These are phyloP conservation scores for Eueides isabella DNA, from an alignment of 1,140 invertebrate species.

Conservation along the genomic window DNA sequence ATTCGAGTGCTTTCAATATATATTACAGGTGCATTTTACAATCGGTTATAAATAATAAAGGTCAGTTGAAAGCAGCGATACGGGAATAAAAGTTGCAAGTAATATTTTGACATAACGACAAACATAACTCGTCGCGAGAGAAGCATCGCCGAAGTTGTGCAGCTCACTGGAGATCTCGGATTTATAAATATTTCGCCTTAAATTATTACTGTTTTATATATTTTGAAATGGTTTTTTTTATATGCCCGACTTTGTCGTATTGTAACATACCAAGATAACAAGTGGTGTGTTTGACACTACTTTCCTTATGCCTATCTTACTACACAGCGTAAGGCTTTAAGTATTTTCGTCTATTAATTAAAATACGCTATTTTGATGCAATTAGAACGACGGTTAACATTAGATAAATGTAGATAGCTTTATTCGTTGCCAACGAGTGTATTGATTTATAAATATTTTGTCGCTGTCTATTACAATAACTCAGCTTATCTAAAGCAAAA, in stretches of 20 bases:
- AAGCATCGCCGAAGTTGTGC: slow-evolving; percentile 10
- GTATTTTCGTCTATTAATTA: too few species aligned
- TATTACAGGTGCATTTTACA: slow-evolving; percentile 4
- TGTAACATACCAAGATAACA: not conserved
- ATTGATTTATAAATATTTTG: too few species aligned
- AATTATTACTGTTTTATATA: slow-evolving; percentile 9
- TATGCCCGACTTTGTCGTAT: not conserved
- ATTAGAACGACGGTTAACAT: too few species aligned
- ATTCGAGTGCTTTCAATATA: not conserved
- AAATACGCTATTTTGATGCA: too few species aligned
- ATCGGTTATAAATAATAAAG: slow-evolving; percentile 14
- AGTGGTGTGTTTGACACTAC: too few species aligned
- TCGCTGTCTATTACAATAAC: too few species aligned
- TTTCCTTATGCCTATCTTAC: too few species aligned
- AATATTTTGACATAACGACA: slow-evolving; percentile 25
- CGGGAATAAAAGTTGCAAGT: slow-evolving; percentile 18
- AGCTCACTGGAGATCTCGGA: slow-evolving; percentile 16
- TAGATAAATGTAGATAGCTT: too few species aligned
- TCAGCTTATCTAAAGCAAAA: too few species aligned
- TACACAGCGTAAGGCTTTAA: too few species aligned
- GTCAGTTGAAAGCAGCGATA: slow-evolving; percentile 16
- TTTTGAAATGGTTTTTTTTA: not conserved
- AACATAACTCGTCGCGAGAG: slow-evolving; percentile 15
- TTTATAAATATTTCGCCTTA: slow-evolving; percentile 19
- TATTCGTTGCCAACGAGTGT: too few species aligned